phyloP scores from a whole-genome alignment of 2,888 invertebrate species.

The Calliscelio sp. region DNA sequence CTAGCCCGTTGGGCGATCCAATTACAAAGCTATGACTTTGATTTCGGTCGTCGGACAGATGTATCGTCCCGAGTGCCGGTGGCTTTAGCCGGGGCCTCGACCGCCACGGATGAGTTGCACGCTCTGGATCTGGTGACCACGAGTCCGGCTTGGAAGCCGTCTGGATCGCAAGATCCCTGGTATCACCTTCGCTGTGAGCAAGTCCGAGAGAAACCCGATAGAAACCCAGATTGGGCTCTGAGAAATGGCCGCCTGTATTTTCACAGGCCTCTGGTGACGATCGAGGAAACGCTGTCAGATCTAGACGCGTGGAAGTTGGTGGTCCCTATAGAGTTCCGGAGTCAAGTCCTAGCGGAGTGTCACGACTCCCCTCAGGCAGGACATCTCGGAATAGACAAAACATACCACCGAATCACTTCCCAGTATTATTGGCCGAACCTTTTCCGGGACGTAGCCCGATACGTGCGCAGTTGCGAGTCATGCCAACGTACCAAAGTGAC shows the following conservation, averaged over 20 bases:
- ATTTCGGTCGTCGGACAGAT: no score
- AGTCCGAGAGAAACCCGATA: neutral
- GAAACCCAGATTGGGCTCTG: neutral
- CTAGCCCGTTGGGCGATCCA: constrained; percentile 20
- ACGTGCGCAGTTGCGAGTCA: constrained; percentile 5
- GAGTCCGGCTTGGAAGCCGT: no score
- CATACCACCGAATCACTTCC: constrained; percentile 4
- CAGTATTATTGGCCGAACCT: no score
- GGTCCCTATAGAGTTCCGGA: neutral
- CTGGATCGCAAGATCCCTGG: neutral
- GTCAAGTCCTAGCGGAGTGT: neutral
- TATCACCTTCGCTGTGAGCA: neutral
- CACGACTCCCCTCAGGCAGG: constrained; percentile 22
- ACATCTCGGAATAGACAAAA: constrained; percentile 10
- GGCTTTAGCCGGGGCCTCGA: neutral
- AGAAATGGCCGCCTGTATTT: no score
- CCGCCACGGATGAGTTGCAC: neutral
- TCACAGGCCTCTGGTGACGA: no score
- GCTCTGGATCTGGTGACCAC: no score
- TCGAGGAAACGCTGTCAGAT: neutral
- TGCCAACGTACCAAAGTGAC: constrained; percentile 15
- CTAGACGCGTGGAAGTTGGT: constrained; percentile 35
- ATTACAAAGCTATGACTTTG: constrained; percentile 15
- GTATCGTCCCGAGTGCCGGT: neutral
- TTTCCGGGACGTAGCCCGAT: no score